These are phyloP conservation scores for Nephrotoma flavescens DNA, from an alignment of 2,888 invertebrate genomes.

Conservation along the genomic window DNA sequence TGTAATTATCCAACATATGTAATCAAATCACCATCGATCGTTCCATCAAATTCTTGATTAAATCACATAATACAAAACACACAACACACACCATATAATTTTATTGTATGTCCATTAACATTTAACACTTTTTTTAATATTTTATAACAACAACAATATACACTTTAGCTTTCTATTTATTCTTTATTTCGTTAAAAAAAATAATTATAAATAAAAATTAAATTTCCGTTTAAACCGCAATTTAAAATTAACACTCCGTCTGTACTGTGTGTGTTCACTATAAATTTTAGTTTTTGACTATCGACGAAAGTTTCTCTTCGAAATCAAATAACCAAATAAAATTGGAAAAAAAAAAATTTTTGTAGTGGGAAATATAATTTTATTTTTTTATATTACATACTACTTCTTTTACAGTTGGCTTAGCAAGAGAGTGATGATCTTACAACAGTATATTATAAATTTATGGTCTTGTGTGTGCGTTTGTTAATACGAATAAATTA, in stretches of 20 bases:
- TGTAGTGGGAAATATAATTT: not conserved
- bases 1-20: not conserved
- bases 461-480: not conserved
- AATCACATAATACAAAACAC: not conserved
- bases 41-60: not conserved
- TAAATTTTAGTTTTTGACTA: not conserved
- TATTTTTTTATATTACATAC: not conserved
- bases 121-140: not conserved
- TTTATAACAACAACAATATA: not conserved
- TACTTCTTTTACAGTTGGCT: not conserved
- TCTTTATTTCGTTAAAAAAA: not conserved
- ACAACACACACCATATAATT: not conserved
- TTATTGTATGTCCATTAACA: not conserved
- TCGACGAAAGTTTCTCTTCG: not conserved
- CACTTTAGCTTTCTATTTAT: not conserved
- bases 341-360: not conserved
- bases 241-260: not conserved
- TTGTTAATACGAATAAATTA: not conserved
- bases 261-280: not conserved
- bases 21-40: not conserved
- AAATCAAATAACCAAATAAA: not conserved
- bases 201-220: not conserved
- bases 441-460: not conserved
- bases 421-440: not conserved
- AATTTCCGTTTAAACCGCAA: not conserved